Evolutionary conservation across 2,888 invertebrate species (phyloP).

Genomic region (Patella ulyssiponensis): DNA sequence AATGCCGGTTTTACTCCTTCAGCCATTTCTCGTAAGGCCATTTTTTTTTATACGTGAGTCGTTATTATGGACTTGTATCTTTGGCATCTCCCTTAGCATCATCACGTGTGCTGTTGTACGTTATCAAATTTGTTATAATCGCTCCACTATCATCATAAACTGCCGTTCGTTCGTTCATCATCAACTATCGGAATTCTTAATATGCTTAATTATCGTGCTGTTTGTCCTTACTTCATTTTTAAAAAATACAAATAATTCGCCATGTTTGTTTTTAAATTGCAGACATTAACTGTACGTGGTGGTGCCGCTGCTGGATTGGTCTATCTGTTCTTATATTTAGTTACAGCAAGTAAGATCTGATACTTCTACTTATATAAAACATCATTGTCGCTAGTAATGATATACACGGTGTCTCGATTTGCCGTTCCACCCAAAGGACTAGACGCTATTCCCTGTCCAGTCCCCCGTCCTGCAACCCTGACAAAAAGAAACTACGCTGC

Average conservation of each 20-base stretch:
- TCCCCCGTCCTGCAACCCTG: too few relatives aligned
- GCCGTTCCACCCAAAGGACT: too few relatives aligned
- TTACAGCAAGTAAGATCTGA: constrained; percentile 55
- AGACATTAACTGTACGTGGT: constrained; percentile 52
- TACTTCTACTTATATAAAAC: not conserved
- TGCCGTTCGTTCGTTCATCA: too few relatives aligned
- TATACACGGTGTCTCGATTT: too few relatives aligned
- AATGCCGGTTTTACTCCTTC: constrained; percentile 87
- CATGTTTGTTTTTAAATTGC: constrained; percentile 23
- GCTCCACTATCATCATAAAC: too few relatives aligned
- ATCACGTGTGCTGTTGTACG: too few relatives aligned
- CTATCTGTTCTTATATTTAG: constrained; percentile 53
- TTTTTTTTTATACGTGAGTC: not conserved
- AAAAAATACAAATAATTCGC: not conserved
- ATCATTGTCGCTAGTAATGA: too few relatives aligned
- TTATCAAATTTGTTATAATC: too few relatives aligned
- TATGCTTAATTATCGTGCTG: too few relatives aligned
- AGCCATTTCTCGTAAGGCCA: constrained; percentile 73
- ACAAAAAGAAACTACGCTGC: too few relatives aligned
- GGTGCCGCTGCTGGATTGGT: constrained; percentile 44
- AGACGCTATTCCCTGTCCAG: too few relatives aligned
- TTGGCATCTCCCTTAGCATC: not conserved
- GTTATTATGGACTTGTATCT: not conserved
- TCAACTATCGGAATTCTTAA: too few relatives aligned
- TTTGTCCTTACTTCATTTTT: not conserved